Evolutionary conservation across 2,888 invertebrate genomes (phyloP), one percentile per base, ranked within the genome.

Genomic region (Tryphoninae sp.): DNA sequence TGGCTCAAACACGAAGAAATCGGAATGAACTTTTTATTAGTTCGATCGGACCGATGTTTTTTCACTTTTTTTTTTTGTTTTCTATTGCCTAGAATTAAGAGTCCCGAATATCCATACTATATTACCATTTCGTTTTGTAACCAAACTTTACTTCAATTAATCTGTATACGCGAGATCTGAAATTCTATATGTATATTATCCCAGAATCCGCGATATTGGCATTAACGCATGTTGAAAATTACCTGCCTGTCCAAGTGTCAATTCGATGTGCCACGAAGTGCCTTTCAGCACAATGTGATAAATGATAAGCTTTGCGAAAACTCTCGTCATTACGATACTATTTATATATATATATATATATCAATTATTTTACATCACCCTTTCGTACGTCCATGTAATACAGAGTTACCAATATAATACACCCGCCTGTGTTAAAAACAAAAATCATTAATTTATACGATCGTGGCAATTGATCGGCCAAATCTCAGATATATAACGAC

Each of bases 271-370:
- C 83, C 84, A 81, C 81, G 61, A 81, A 74, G 84, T 84, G 84
- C 84, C 84, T 82, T 72, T 49, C 61, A 23, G 81, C 84, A 83
- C 74, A 75, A 64, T 82, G 83, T 84, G 83, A 84, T 80, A 83
- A 78, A 64, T 77, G 72, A 78, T 71, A 79, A 77, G 74, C 78
- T 75, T 78, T 76, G 55, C 42, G 59, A 76, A 53, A 55, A 65
- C n/a, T 69, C 59, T 65, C 49, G 67, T 59, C 71, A 75, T 61
- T 71, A 68, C 58, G 71, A 67, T 72, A 72, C 23, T 79, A 81
- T 65, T 75, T 78, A 80, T 65, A 62, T 67, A 55, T 67, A 71
- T 26, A 71, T 26, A 19, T 19, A 19, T 19, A 19, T 19, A 19
- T 19, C 51, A 42, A 75, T 69, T 62, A 62, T 64, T 45, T 67